A percentile compares a stretch with the other conserved stretches of the same genome.
Evolutionary conservation across 2,113 vertebrate genomes (phyloP).

Genomic region (Callospermophilus lateralis): DNA sequence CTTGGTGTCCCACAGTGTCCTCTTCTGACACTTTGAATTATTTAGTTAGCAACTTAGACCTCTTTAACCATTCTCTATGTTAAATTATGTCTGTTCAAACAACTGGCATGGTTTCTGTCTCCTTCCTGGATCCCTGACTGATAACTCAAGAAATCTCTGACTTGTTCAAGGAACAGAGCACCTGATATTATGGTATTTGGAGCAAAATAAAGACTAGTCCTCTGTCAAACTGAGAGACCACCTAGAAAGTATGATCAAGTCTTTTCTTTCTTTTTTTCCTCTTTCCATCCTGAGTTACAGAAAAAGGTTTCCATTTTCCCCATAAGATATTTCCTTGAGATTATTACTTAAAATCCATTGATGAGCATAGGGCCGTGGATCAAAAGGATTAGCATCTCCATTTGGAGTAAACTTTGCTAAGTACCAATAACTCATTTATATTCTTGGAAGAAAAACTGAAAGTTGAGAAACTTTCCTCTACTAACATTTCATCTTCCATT

Average conservation of each 20-base stretch:
- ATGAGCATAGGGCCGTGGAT: not conserved
- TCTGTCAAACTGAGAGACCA: not conserved
- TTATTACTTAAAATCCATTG: not conserved
- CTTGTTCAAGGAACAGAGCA: not conserved
- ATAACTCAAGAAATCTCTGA: not conserved
- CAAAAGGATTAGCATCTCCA: not conserved
- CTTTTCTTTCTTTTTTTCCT: not conserved
- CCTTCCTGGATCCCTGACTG: not conserved
- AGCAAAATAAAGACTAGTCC: not conserved
- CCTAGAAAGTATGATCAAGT: not conserved
- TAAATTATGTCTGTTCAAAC: not conserved
- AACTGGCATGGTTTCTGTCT: not conserved
- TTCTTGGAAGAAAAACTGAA: not conserved
- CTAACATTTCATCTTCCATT: not conserved
- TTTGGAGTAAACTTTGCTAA: not conserved
- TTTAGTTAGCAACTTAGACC: not conserved
- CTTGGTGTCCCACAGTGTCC: not conserved
- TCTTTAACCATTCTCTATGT: not conserved
- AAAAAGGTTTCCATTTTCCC: not conserved
- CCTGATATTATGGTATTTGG: not conserved
- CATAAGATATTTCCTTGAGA: not conserved
- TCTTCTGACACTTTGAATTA: not conserved
- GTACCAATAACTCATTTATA: not conserved
- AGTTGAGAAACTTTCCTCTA: not conserved
- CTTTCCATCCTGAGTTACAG: not conserved